Evolutionary conservation across 2,113 vertebrate species (phyloP), one percentile per base, ranked within the genome.

Genomic region (Xiphorhynchus elegans): DNA sequence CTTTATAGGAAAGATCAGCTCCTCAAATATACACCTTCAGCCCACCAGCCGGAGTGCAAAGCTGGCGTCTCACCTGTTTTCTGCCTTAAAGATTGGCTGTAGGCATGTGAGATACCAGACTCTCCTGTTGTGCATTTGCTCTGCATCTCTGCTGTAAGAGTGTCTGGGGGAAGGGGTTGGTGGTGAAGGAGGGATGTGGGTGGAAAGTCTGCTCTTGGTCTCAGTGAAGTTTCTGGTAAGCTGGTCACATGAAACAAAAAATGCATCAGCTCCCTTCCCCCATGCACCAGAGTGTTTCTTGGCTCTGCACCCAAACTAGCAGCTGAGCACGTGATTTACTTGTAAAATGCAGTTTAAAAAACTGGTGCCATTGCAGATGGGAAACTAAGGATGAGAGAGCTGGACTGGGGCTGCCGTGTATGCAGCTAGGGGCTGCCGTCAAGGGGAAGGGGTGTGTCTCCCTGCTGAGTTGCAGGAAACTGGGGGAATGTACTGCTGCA

Each of bases 301-400:
- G 96, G 95, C 96, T 94, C 74, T 74, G 94, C 81, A 95, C 91
- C 91, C 84, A 76, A 95, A 87, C 53, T 84, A 85, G 86, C 92
- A 77, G 87, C 89, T 50, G 59, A 95, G 68, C 92, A 96, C 44
- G 49, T 95, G 96, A 90, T 94, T 87, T 88, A 93, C 93, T 97
- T 90, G 76, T 90, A 93, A 96, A 95, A 94, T 81, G 83, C 69
- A 81, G 60, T 56, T 53, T 53, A 14, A 2, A 50, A 58, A 86
- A 37, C 70, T 64, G 52, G 64, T 95, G 73, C 92, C 79, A 42
- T 78, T 90, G 85, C 85, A 84, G 88, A 84, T 92, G 85, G 56
- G 64, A 93, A 92, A 33, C 19, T 14, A 46, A 53, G 55, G 39
- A 23, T 75, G n/a, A 76, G 44, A 77, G 39, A 52, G 49, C 69